Evolutionary conservation across 2,888 invertebrate genomes (phyloP).

Genomic region (Agrochola lota): DNA sequence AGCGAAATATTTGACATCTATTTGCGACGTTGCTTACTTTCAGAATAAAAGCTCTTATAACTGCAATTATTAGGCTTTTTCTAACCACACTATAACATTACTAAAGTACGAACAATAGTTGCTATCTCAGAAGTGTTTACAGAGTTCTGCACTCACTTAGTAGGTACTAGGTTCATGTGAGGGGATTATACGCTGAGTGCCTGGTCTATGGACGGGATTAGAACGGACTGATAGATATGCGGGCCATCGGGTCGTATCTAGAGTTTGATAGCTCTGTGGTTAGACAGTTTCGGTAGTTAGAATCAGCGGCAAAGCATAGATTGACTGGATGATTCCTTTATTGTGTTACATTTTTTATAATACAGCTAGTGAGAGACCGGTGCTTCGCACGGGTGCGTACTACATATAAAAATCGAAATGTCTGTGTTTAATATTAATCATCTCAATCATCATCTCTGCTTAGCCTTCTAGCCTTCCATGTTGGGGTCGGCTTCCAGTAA

Average conservation of each 20-base stretch:
- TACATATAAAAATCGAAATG: neutral
- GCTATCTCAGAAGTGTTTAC: constrained; percentile 44
- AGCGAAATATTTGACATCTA: too few relatives aligned
- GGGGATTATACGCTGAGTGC: constrained; percentile 59
- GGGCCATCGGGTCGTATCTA: constrained; percentile 46
- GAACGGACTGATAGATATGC: constrained; percentile 60
- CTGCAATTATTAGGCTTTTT: neutral
- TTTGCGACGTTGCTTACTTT: too few relatives aligned
- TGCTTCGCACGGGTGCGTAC: neutral
- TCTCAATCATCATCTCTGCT: too few relatives aligned
- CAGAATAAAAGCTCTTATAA: too few relatives aligned
- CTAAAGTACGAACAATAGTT: neutral
- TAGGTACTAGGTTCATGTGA: constrained; percentile 37
- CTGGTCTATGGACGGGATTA: constrained; percentile 60
- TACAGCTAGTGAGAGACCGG: neutral
- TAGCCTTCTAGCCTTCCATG: too few relatives aligned
- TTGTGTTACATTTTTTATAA: neutral
- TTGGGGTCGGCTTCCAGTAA: too few relatives aligned
- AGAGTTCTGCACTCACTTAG: constrained; percentile 47
- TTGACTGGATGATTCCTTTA: neutral
- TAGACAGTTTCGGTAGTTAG: constrained; percentile 23
- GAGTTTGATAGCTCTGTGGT: constrained; percentile 38
- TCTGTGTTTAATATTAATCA: too few relatives aligned
- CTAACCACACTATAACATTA: neutral
- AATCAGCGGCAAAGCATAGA: constrained; percentile 19